A percentile compares a stretch with the other conserved stretches of the same genome.
Evolutionary conservation across 2,113 vertebrate genomes (phyloP).

Genomic region (Pleuronectes platessa): DNA sequence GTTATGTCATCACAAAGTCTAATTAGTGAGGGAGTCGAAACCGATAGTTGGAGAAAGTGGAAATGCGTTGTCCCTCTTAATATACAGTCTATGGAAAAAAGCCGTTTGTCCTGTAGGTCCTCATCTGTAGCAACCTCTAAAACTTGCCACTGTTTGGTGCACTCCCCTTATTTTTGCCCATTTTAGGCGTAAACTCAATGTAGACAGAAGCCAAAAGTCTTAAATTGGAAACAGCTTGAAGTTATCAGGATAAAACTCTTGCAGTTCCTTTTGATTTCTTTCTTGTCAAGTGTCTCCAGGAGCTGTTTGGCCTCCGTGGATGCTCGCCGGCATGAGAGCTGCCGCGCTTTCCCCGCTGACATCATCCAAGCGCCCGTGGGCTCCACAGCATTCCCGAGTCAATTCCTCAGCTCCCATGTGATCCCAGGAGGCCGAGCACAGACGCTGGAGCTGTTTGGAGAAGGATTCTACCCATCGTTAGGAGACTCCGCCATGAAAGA

Average conservation of each 20-base stretch:
- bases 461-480: not conserved
- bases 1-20: too few relatives aligned
- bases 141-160: not conserved
- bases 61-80: too few relatives aligned
- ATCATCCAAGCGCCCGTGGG: constrained; percentile 47
- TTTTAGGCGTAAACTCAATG: constrained; percentile 7
- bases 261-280: constrained; percentile 27
- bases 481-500: not conserved
- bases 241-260: constrained; percentile 17
- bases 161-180: not conserved
- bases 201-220: not conserved
- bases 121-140: not conserved
- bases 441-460: constrained; percentile 37
- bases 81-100: too few relatives aligned
- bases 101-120: not conserved
- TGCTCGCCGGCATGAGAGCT: constrained; percentile 33
- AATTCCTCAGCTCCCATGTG: constrained; percentile 66
- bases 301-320: constrained; percentile 6
- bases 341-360: constrained; percentile 58
- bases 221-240: constrained; percentile 22
- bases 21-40: too few relatives aligned
- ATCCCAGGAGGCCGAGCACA: constrained; percentile 40
- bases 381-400: constrained; percentile 46
- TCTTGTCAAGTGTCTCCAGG: constrained; percentile 49
- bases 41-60: not conserved